A percentile compares a stretch with the other conserved stretches of the same genome.
These are phyloP conservation scores for Merluccius polli DNA, from an alignment of 2,797 vertebrate genomes.

Conservation along the genomic window DNA sequence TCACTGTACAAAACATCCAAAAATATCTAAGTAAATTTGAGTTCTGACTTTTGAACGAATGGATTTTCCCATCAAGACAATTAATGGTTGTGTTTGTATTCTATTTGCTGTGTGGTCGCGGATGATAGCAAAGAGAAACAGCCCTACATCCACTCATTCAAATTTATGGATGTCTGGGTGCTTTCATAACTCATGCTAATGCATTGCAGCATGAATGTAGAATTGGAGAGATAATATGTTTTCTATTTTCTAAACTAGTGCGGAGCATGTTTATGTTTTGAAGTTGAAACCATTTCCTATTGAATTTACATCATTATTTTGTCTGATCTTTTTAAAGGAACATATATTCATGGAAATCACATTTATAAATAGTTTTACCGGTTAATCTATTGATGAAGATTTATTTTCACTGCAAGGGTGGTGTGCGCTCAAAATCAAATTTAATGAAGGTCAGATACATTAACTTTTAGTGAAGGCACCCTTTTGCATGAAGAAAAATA, in stretches of 20 bases:
- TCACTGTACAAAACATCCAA: not conserved
- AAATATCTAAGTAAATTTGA: conserved; percentile 36
- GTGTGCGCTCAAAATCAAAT: conserved; percentile 75
- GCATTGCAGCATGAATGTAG: not conserved
- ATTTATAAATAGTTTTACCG: conserved; percentile 67
- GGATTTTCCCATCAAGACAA: conserved; percentile 23
- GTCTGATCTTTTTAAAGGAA: conserved; percentile 31
- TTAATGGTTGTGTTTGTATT: conserved; percentile 21
- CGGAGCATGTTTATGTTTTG: not conserved
- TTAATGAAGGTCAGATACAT: conserved; percentile 77
- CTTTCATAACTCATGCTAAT: not conserved
- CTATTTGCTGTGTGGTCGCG: conserved; percentile 14
- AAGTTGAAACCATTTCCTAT: conserved; percentile 19
- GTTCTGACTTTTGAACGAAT: conserved; percentile 31
- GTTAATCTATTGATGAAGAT: conserved; percentile 67
- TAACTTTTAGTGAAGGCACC: conserved; percentile 67
- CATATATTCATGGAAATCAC: conserved; percentile 61
- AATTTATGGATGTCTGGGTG: conserved; percentile 2
- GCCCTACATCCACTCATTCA: conserved; percentile 29
- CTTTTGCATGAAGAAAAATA: conserved; percentile 71
- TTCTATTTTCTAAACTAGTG: conserved; percentile 2
- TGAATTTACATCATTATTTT: conserved; percentile 16
- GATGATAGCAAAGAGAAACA: conserved; percentile 20
- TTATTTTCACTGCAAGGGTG: conserved; percentile 41
- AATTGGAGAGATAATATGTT: conserved; percentile 10